phyloP scores from a whole-genome alignment of 2,888 invertebrate genomes.

The Taenaris catops region DNA sequence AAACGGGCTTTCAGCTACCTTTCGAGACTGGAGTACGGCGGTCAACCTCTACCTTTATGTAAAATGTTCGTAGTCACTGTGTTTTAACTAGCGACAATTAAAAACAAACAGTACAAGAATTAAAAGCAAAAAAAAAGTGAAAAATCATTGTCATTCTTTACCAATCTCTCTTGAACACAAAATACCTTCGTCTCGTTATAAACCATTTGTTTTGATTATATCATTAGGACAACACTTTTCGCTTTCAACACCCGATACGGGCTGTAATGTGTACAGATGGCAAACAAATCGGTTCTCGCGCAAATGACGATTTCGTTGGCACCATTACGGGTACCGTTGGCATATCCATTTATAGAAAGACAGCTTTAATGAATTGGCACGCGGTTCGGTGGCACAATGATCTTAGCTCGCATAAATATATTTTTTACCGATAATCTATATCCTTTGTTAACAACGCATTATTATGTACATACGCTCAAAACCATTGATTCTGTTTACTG shows the following conservation, averaged over 20 bases:
- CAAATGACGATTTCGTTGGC: conserved; percentile 38
- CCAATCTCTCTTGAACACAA: not conserved
- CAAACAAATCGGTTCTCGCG: conserved; percentile 52
- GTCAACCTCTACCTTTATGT: too few relatives aligned
- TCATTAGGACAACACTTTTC: conserved; percentile 20
- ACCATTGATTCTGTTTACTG: too few relatives aligned
- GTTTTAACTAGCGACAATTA: too few relatives aligned
- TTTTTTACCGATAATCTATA: not conserved
- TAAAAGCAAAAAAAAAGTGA: too few relatives aligned
- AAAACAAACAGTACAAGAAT: too few relatives aligned
- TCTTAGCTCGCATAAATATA: not conserved
- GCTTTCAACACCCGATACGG: conserved; percentile 39
- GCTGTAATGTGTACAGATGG: conserved; percentile 47
- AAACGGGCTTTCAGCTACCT: too few relatives aligned
- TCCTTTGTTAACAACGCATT: not conserved
- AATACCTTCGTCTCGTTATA: not conserved
- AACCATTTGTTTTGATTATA: conserved; percentile 16
- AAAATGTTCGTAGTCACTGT: too few relatives aligned
- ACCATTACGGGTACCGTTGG: conserved; percentile 38
- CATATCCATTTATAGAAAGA: conserved; percentile 27
- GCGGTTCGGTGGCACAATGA: conserved; percentile 4
- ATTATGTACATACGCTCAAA: too few relatives aligned
- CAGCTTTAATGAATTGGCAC: conserved; percentile 15
- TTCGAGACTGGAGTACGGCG: too few relatives aligned
- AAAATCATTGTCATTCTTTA: too few relatives aligned